These are phyloP conservation scores for Lithophane socia DNA, from an alignment of 2,888 invertebrate species.

Conservation along the genomic window DNA sequence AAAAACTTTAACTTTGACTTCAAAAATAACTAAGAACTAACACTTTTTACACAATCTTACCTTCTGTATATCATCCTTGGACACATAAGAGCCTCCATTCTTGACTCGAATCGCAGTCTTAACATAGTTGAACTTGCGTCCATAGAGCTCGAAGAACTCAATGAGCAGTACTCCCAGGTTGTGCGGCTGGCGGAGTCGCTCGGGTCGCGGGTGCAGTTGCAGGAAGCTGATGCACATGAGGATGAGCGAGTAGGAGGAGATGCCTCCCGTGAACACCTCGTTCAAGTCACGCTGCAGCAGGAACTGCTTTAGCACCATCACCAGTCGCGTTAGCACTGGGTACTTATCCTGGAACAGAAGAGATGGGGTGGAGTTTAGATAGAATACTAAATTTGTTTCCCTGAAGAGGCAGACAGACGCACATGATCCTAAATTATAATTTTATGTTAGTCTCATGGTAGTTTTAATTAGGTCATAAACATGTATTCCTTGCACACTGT, in stretches of 20 bases:
- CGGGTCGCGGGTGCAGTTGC: slow-evolving; percentile 96
- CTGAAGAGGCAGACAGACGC: background rate
- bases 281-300: slow-evolving; percentile 99
- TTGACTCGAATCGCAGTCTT: slow-evolving; percentile 98
- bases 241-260: slow-evolving; percentile 99
- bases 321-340: slow-evolving; percentile 97
- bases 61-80: slow-evolving; percentile 97
- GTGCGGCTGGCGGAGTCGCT: slow-evolving; percentile 91
- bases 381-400: background rate
- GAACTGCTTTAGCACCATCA: slow-evolving; percentile 99
- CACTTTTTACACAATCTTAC: slow-evolving; percentile 59
- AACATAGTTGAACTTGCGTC: slow-evolving; percentile 98
- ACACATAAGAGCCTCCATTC: slow-evolving; percentile 97
- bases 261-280: slow-evolving; percentile 99
- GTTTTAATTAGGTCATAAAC: background rate
- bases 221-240: slow-evolving; percentile 99
- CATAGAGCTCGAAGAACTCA: slow-evolving; percentile 99
- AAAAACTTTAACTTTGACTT: too few relatives aligned
- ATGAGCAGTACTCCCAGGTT: slow-evolving; percentile 98
- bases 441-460: background rate
- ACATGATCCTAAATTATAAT: background rate
- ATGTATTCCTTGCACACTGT: background rate
- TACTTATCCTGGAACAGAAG: slow-evolving; percentile 91
- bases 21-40: background rate
- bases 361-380: slow-evolving; percentile 1